Conservation (phyloP, 2,797 vertebrate species). For the Hypotaenidia okinawae region DNA sequence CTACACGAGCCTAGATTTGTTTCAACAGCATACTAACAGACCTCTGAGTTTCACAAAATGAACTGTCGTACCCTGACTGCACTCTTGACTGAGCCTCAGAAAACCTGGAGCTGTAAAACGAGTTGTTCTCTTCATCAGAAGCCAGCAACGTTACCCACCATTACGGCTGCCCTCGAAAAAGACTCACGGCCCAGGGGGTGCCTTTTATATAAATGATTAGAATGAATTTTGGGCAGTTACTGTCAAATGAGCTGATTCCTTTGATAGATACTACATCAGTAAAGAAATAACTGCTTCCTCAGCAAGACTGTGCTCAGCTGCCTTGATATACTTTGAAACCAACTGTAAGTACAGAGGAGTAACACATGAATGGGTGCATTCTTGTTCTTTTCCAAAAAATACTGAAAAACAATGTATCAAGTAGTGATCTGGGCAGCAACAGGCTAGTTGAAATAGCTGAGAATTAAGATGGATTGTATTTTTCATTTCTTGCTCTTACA, state of each 20-base stretch:
- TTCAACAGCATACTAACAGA: neutral
- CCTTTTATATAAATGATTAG: neutral
- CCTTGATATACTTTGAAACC: neutral
- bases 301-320: neutral
- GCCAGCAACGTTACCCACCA: neutral
- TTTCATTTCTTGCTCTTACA: neutral
- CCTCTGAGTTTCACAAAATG: neutral
- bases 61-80: neutral
- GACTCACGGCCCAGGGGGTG: neutral
- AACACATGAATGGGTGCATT: neutral
- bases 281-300: slow-evolving; percentile 8
- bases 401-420: neutral
- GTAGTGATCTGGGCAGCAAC: neutral
- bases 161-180: neutral
- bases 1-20: neutral
- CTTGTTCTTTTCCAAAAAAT: neutral
- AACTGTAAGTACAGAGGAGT: neutral
- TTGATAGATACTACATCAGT: neutral
- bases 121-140: neutral
- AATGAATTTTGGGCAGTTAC: neutral
- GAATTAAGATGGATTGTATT: neutral
- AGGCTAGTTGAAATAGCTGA: neutral
- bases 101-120: neutral
- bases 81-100: neutral
- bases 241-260: neutral